These are phyloP conservation scores for Epiblema foenella DNA, from an alignment of 2,888 invertebrate species.

Conservation along the genomic window DNA sequence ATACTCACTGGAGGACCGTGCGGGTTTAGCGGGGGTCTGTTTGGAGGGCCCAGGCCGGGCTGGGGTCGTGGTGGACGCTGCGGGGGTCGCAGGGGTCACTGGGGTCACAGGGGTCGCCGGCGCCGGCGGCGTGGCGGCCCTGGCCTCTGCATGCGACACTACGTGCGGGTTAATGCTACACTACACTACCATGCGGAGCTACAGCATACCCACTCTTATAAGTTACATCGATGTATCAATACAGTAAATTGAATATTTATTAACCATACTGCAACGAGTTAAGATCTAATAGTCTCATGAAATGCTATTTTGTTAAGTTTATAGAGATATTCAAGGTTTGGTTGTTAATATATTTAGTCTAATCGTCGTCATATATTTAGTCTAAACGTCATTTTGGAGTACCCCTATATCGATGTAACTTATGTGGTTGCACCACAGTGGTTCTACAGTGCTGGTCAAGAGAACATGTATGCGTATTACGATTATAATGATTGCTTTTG, in stretches of 20 bases:
- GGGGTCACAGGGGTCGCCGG: slow-evolving; percentile 48
- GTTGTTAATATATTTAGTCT: too few relatives aligned
- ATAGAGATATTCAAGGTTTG: too few relatives aligned
- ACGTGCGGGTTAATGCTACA: slow-evolving; percentile 79
- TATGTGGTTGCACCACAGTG: not conserved
- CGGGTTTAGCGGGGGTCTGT: slow-evolving; percentile 78
- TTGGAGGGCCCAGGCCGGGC: slow-evolving; percentile 66
- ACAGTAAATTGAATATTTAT: not conserved
- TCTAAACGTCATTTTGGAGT: not conserved
- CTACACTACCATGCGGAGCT: slow-evolving; percentile 35
- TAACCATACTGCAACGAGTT: not conserved
- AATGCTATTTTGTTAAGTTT: too few relatives aligned
- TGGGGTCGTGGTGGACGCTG: slow-evolving; percentile 49
- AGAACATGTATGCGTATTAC: slow-evolving; percentile 22
- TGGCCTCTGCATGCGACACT: slow-evolving; percentile 79
- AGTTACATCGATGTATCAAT: not conserved
- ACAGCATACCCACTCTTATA: not conserved
- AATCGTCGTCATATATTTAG: not conserved
- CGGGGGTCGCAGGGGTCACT: slow-evolving; percentile 50
- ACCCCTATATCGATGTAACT: slow-evolving; percentile 15
- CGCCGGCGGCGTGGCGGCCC: slow-evolving; percentile 54
- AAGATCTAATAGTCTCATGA: too few relatives aligned
- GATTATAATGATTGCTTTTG: not conserved
- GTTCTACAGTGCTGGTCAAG: slow-evolving; percentile 41
- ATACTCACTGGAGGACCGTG: slow-evolving; percentile 81